Conservation (phyloP, 2,888 invertebrate genomes). For the Ypsolopha sequella region DNA sequence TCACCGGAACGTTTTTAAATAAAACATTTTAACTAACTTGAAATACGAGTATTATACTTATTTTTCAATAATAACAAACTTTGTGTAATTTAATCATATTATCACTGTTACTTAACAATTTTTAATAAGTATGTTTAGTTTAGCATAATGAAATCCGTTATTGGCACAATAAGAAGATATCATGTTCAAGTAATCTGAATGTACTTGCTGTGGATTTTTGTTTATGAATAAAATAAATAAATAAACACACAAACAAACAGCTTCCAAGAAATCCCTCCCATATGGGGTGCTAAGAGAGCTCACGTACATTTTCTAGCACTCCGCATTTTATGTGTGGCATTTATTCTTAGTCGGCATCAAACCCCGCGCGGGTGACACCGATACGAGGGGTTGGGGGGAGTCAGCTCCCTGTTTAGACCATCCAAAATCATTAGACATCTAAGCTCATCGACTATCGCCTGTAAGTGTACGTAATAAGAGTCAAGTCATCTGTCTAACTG, state of each 20-base stretch:
- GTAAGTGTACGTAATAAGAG: background rate
- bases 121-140: no score
- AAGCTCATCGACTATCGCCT: background rate
- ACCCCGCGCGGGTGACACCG: conserved; percentile 25
- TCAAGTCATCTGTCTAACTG: background rate
- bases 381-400: conserved; percentile 20
- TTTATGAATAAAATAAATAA: no score
- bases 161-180: no score
- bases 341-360: conserved; percentile 50
- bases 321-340: conserved; percentile 65
- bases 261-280: conserved; percentile 28
- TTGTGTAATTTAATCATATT: no score
- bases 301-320: conserved; percentile 68
- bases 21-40: no score
- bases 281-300: conserved; percentile 59
- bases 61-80: no score
- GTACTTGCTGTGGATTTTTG: no score
- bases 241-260: conserved; percentile 11
- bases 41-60: no score
- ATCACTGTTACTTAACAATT: no score
- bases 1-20: no score
- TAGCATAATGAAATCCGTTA: no score
- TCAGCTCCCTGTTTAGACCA: conserved; percentile 30
- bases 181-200: no score
- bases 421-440: background rate